Base-by-base conservation (phyloP, 1,140 invertebrate genomes). In the Belonocnema kinseyi region DNA sequence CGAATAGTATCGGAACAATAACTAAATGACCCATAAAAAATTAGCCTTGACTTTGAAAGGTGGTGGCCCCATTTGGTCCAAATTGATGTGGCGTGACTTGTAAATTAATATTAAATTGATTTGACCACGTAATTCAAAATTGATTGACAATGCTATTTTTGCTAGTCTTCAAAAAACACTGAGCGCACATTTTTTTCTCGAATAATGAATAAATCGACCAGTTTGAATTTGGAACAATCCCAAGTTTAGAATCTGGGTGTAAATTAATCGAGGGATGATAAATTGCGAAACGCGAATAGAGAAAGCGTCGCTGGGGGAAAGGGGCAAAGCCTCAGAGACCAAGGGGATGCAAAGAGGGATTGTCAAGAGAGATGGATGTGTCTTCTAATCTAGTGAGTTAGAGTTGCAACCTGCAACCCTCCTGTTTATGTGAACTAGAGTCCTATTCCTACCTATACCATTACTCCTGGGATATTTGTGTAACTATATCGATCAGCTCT, bases 221-320 rank as follows among this genome's bases (percentile, higher is more conserved):
- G 61, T 66, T 66, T 40, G 61, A 33, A 40, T 66, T 66, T 40
- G 26, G 14, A 33, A 40, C 1, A 10, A 40, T 66, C 61, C 21
- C 14, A 33, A 66, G 14, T 66, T 66, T 13, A 14, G 74, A 82
- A 79, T 82, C 78, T 82, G 77, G 74, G 78, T 76, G 83, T 77
- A 84, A 82, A 84, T 82, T 82, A 82, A 82, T 84, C 83, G 83
- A 81, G 77, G 80, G 79, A 82, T 82, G 81, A 84, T 84, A 84
- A 84, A 84, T 84, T 81, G 81, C 70, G 78, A 79, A 80, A 81
- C 83, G 77, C 33, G 40, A 66, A 40, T 66, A 14, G 26, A 14
- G 16, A 66, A 66, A 46, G 61, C 61, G 14, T n/a, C 26, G 33
- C 13, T 66, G 16, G 83, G 80, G 78, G 73, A 46, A 46, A 77